Base-by-base conservation (phyloP, 2,888 invertebrate species). In the Habrosyne pyritoides region DNA sequence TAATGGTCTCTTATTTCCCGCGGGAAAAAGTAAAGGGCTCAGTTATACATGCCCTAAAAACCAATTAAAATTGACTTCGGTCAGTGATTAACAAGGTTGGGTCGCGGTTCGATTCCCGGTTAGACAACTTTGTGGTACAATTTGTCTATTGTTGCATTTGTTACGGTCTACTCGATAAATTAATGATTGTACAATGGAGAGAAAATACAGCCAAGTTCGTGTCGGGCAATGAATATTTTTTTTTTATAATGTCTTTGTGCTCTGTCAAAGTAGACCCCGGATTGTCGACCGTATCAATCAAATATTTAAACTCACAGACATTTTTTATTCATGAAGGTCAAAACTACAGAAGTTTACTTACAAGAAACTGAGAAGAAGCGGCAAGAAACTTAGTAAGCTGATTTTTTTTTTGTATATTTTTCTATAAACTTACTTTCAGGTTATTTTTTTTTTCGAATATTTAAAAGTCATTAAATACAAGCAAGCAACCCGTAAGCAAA, bases 101-200 rank as follows among this genome's bases (percentile, higher is more conserved):
- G 53, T 56, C 53, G 42, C 56, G 48, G 56, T 56, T 53, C 53
- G 56, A 53, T 53, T 56, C 53, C 42, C 53, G 49, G 28, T 26
- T n/a, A 26, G 47, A 51, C 46, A 47, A 50, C 49, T 54, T 49
- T 48, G 48, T 36, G 30, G 48, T 49, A 26, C 14, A 24, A 50
- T 28, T 42, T 54, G 49, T 42, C 54, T 46, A 52, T 52, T 55
- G 52, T 55, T 55, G 47, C 52, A 21, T 55, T 56, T 24, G 28
- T 53, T n/a, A 53, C 53, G 53, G 53, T 49, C 42, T 51, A 54
- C 26, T 46, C 33, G n/a, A 28, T 51, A 46, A 51, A 51, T 51
- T 51, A 51, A 54, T 47, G 50, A 28, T 50, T 51, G 46, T n/a
- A 47, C 46, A 18, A 50, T 50, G 50, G 10, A n/a, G 50, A 28